These are phyloP conservation scores for Pseudomugil tenellus DNA, from an alignment of 2,797 vertebrate species.

Conservation along the genomic window DNA sequence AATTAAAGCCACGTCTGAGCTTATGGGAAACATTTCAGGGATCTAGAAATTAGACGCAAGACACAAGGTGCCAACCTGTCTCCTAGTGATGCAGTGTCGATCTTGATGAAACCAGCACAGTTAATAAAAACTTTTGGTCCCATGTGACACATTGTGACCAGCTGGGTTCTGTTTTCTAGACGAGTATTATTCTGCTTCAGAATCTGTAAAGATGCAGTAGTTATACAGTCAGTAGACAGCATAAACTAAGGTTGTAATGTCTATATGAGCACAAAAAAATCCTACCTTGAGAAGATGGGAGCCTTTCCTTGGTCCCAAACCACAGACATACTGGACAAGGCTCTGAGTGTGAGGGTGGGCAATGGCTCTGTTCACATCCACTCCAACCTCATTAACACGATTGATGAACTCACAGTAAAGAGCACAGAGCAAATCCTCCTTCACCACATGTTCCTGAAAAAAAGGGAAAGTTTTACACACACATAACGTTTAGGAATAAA, in stretches of 20 bases:
- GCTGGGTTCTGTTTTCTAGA: slow-evolving; percentile 96
- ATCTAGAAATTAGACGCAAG: background rate
- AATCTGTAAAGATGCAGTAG: slow-evolving; percentile 81
- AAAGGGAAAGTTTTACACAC: background rate
- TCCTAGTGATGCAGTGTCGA: slow-evolving; percentile 96
- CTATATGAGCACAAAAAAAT: too few relatives aligned
- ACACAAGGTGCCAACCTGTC: slow-evolving; percentile 86
- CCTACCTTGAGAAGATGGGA: slow-evolving; percentile 97
- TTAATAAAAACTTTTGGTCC: slow-evolving; percentile 99
- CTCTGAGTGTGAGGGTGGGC: slow-evolving; percentile 97
- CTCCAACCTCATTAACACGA: slow-evolving; percentile 97
- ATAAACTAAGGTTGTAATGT: background rate
- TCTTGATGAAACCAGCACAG: slow-evolving; percentile 99
- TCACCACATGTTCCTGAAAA: slow-evolving; percentile 94
- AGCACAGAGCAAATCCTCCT: slow-evolving; percentile 93
- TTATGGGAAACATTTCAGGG: background rate
- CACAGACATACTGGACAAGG: slow-evolving; percentile 96
- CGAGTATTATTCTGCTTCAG: slow-evolving; percentile 99
- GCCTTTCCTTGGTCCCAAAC: slow-evolving; percentile 94
- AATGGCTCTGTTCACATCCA: slow-evolving; percentile 96
- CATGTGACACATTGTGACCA: slow-evolving; percentile 99
- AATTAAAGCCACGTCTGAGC: background rate
- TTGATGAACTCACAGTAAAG: slow-evolving; percentile 99
- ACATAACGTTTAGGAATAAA: background rate
- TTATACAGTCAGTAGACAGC: background rate